phyloP scores from a whole-genome alignment of 1,140 invertebrate genomes.

The Protaetia brevitarsis region DNA sequence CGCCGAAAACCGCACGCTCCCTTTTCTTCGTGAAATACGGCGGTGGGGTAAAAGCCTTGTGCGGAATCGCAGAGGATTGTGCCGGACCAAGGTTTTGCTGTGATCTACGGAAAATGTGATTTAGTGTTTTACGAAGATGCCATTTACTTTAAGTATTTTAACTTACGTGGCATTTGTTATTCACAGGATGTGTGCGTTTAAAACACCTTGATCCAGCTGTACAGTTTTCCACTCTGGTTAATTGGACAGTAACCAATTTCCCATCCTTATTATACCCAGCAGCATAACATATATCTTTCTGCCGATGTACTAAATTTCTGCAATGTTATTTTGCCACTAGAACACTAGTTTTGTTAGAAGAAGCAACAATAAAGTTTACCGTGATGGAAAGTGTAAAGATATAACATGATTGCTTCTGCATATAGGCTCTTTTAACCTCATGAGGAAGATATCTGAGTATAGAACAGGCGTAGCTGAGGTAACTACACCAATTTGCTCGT shows the following conservation, averaged over 20 bases:
- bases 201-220: constrained; percentile 55
- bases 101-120: too few relatives aligned
- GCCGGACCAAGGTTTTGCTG: constrained; percentile 54
- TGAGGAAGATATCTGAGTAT: constrained; percentile 54
- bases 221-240: constrained; percentile 51
- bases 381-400: constrained; percentile 52
- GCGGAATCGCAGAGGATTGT: constrained; percentile 58
- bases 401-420: constrained; percentile 62
- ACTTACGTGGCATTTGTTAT: constrained; percentile 10
- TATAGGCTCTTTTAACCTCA: constrained; percentile 56
- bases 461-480: constrained; percentile 54
- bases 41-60: constrained; percentile 61
- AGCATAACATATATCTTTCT: constrained; percentile 54
- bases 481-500: constrained; percentile 64
- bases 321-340: too few relatives aligned
- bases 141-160: constrained; percentile 33
- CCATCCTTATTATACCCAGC: constrained; percentile 49
- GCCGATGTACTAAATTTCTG: not conserved
- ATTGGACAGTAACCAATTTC: constrained; percentile 47
- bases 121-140: too few relatives aligned
- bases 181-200: constrained; percentile 22
- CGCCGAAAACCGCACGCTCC: constrained; percentile 53
- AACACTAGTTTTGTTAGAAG: constrained; percentile 6
- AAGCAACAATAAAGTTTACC: constrained; percentile 43
- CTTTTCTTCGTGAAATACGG: constrained; percentile 54